Evolutionary conservation across 2,113 vertebrate genomes (phyloP), one percentile per base, ranked within the genome.

Genomic region (Gasterosteus nipponicus): DNA sequence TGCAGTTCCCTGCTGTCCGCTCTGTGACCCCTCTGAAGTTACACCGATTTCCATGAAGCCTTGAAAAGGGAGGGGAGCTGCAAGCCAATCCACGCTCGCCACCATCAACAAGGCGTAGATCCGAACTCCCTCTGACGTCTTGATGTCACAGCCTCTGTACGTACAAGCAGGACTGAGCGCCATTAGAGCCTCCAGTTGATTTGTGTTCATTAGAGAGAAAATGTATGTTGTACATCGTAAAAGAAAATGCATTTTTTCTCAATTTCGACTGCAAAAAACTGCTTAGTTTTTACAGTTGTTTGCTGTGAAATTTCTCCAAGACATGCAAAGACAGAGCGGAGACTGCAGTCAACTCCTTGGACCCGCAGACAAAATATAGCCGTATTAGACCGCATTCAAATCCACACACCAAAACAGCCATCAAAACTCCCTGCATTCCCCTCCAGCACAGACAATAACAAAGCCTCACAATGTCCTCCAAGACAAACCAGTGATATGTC

Each of bases 21-120:
- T 84, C 73, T 46, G 68, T 75, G 82, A 86, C 65, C 80, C 82
- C 71, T 89, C 74, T 90, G 85, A 85, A 77, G 86, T 91, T 76
- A 85, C 84, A 69, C 59, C 74, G 80, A 78, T 85, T 92, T 93
- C 90, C 84, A 82, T 83, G 88, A 93, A 90, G 83, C 47, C 84
- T 65, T 70, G 38, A 42, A 71, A 73, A 68, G 47, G 73, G 69
- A 65, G 68, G 63, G 54, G 73, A 33, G 46, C 51, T 78, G 84
- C 56, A 88, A 90, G 70, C 57, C 18, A 73, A 87, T 79, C 73
- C 41, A 22, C 42, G 15, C 51, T 3, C 10, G 3, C 11, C 10
- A 22, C 22, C 53, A 56, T 56, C 53, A 83, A 73, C 77, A 77
- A 73, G 73, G 11, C 31, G 18, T 35, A 69, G 73, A 80, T 82